Evolutionary conservation across 1,140 invertebrate genomes (phyloP).

Genomic region (Magallana angulata): DNA sequence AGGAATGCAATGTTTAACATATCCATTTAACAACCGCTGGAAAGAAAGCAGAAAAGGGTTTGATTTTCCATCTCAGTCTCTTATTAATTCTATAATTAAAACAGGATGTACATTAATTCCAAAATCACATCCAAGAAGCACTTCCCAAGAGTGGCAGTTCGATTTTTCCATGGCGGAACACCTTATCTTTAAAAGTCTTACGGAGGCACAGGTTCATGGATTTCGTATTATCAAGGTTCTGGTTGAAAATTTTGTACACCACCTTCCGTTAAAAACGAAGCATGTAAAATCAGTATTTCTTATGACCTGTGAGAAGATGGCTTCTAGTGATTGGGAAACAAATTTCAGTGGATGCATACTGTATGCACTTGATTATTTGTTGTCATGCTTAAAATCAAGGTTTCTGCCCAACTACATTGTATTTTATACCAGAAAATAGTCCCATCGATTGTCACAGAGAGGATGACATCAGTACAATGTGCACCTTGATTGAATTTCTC

Average conservation of each 20-base stretch:
- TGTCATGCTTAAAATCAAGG: background rate
- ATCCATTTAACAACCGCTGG: no score
- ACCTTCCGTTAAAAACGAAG: background rate
- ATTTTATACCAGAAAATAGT: background rate
- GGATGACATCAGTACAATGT: background rate
- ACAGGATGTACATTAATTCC: background rate
- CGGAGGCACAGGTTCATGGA: background rate
- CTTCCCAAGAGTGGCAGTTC: background rate
- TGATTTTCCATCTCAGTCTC: no score
- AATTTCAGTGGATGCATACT: background rate
- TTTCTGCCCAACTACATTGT: background rate
- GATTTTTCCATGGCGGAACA: background rate
- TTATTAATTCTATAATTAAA: no score
- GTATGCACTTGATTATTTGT: background rate
- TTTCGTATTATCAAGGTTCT: background rate
- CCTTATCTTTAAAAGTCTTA: background rate
- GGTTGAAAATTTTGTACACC: background rate
- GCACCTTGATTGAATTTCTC: background rate
- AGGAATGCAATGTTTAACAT: no score
- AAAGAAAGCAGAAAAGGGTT: no score
- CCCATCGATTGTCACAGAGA: background rate
- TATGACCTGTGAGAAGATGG: background rate
- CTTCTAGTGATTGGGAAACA: background rate
- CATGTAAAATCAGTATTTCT: slow-evolving; percentile 1
- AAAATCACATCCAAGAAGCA: background rate